phyloP scores from a whole-genome alignment of 2,888 invertebrate species.

The Eupithecia insigniata region DNA sequence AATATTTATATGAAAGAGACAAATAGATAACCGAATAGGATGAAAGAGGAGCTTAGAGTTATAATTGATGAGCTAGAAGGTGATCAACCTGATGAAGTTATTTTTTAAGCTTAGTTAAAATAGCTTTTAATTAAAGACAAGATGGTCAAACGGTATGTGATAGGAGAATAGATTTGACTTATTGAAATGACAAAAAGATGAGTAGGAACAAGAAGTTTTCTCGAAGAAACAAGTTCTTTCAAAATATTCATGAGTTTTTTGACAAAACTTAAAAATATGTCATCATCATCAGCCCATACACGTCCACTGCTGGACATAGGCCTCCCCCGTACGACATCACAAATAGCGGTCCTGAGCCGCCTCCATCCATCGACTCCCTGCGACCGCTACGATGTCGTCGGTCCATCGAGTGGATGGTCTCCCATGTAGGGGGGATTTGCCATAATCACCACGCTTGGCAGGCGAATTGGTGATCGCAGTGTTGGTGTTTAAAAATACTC shows the following conservation, averaged over 20 bases:
- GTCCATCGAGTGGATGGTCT: too few species aligned
- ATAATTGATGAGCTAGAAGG: not conserved
- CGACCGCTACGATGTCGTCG: too few species aligned
- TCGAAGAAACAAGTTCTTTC: not conserved
- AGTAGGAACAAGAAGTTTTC: not conserved
- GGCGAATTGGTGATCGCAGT: too few species aligned
- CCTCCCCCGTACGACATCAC: too few species aligned
- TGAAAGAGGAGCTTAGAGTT: not conserved
- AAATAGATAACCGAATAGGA: not conserved
- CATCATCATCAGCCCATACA: too few species aligned
- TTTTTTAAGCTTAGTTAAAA: not conserved
- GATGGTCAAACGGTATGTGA: conserved; percentile 3
- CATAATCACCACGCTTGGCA: too few species aligned
- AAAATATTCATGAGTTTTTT: not conserved
- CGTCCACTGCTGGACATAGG: too few species aligned
- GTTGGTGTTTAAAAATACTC: too few species aligned
- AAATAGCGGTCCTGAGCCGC: too few species aligned
- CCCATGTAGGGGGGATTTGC: too few species aligned
- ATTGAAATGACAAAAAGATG: not conserved
- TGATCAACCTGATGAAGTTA: not conserved
- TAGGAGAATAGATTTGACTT: not conserved
- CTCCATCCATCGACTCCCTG: too few species aligned
- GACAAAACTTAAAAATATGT: not conserved
- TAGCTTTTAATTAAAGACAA: conserved; percentile 1
- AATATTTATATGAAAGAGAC: conserved; percentile 17